phyloP scores from a whole-genome alignment of 2,113 vertebrate genomes.

The Psephotus haematonotus region DNA sequence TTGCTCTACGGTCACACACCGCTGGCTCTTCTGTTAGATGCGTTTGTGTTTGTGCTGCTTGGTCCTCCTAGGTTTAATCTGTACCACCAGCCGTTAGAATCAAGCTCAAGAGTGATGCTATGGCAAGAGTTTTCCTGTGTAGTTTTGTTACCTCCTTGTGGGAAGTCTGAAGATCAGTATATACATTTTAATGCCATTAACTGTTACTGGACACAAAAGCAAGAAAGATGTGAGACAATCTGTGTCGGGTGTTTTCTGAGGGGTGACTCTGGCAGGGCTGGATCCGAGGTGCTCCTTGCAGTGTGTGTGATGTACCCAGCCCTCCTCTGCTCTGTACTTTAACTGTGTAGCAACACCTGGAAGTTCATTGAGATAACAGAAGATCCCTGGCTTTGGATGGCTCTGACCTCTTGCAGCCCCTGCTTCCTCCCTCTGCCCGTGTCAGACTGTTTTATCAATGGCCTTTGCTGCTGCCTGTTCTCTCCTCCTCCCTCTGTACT shows the following conservation, averaged over 20 bases:
- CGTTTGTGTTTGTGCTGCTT: neutral
- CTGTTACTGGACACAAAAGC: neutral
- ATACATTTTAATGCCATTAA: neutral
- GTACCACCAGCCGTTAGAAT: neutral
- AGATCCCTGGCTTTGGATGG: neutral
- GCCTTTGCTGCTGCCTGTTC: neutral
- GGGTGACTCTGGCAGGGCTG: neutral
- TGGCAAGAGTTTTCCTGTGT: neutral
- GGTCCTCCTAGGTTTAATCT: neutral
- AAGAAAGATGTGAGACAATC: neutral
- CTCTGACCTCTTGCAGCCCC: neutral
- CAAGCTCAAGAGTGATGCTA: neutral
- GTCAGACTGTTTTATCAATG: fast-evolving
- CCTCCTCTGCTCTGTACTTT: neutral
- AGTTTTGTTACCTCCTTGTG: neutral
- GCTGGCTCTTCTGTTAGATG: neutral
- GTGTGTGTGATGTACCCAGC: neutral
- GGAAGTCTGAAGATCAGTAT: neutral
- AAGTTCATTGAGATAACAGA: neutral
- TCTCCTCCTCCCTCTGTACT: fast-evolving
- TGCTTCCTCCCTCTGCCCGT: neutral
- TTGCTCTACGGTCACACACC: neutral
- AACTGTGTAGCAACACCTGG: neutral
- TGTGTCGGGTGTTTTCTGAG: neutral
- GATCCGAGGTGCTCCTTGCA: neutral